Percentiles rank a stretch among this genome's conserved stretches.
phyloP scores from a whole-genome alignment of 2,113 vertebrate genomes.

The Pachyramphus minor region DNA sequence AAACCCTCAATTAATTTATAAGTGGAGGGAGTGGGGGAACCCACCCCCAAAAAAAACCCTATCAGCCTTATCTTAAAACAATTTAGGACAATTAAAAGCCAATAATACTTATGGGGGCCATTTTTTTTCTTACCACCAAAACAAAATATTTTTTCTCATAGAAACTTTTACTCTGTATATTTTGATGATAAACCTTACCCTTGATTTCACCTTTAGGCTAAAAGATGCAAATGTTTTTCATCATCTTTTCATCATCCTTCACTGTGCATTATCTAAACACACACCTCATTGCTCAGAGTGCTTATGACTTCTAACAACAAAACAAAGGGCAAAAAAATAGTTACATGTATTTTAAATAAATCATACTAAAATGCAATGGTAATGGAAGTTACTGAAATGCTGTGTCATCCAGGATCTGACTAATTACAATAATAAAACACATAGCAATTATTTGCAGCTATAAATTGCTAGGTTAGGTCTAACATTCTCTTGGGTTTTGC shows the following conservation, averaged over 20 bases:
- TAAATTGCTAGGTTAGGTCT: not conserved
- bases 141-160: not conserved
- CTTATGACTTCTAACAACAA: not conserved
- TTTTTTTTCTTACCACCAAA: not conserved
- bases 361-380: fast-evolving
- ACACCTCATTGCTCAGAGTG: not conserved
- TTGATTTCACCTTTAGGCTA: not conserved
- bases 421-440: not conserved
- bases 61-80: not conserved
- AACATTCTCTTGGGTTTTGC: not conserved
- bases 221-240: not conserved
- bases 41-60: not conserved
- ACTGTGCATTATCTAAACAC: not conserved
- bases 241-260: not conserved
- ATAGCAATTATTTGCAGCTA: not conserved
- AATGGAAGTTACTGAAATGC: not conserved
- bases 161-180: not conserved
- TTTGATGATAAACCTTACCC: not conserved
- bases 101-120: not conserved
- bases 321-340: not conserved
- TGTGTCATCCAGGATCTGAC: not conserved
- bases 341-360: not conserved
- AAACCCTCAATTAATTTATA: not conserved
- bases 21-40: not conserved
- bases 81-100: not conserved